Base-by-base conservation (phyloP, 1,140 invertebrate genomes). In the Neodiprion pinetum region DNA sequence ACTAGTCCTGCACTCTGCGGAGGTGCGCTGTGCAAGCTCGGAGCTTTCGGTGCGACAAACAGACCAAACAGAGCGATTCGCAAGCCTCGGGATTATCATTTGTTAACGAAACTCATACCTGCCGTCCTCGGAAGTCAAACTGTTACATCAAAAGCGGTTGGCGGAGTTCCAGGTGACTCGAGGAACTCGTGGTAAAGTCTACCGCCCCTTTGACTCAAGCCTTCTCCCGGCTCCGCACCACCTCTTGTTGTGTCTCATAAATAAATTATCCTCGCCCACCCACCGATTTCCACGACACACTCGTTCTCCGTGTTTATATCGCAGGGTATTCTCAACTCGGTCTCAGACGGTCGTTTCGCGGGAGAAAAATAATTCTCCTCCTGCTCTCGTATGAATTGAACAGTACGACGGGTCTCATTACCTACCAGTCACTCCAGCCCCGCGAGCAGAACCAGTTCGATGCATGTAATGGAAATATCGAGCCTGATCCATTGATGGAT, bases 211-310 rank as follows among this genome's bases (percentile, higher is more conserved):
- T 40, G 28, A 40, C 28, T 40, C 28, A 3, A 2, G 28, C 28
- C 28, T 40, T 40, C 28, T 40, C 28, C 28, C 28, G 28, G 28
- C 28, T 40, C 28, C 5, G 28, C 28, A 40, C 28, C 28, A 12
- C n/a, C 53, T 17, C 53, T 61, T 61, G 53, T 61, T 61, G 11
- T 61, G 53, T 61, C 53, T 61, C 53, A 61, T 61, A 61, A 61
- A 61, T 61, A 61, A 61, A 61, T 61, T 61, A 61, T 61, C 0
- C 53, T 17, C 53, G n/a, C 53, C 53, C 53, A 12, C 11, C n/a
- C 53, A 5, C n/a, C 11, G 53, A 61, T 17, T 17, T 40, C 28
- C 28, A 40, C 28, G 0, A 5, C 28, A 40, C 28, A 40, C 5
- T 40, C 28, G 5, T 40, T 40, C 5, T 40, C 28, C 2, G 28